Evolutionary conservation across 92 coral and sea anemone genomes (phyloP).

Genomic region (Siderastrea radians): DNA sequence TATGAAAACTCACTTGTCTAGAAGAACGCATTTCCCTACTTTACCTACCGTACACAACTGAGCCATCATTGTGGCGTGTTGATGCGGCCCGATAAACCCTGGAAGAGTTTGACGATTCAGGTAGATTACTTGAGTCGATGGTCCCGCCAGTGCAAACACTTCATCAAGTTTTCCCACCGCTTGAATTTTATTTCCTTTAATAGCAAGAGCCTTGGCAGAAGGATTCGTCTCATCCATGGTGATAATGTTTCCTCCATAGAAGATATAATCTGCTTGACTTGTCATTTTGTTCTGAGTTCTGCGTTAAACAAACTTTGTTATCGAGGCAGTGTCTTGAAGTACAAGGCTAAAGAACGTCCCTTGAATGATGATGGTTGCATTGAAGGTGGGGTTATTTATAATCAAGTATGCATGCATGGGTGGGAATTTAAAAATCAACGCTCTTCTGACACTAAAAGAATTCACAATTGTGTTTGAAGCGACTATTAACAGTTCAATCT

Average conservation of each 20-base stretch:
- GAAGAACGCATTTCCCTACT: background rate
- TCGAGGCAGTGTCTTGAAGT: background rate
- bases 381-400: too few species aligned
- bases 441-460: too few species aligned
- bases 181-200: conserved; percentile 53
- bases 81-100: conserved; percentile 83
- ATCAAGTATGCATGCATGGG: too few species aligned
- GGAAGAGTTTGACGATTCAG: conserved; percentile 76
- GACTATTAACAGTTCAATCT: too few species aligned
- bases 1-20: background rate
- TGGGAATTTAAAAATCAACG: too few species aligned
- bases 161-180: conserved; percentile 63
- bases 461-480: too few species aligned
- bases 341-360: background rate
- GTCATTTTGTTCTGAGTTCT: conserved; percentile 4
- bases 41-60: background rate
- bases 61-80: conserved; percentile 51
- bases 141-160: conserved; percentile 36
- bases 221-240: conserved; percentile 74
- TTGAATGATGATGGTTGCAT: too few species aligned
- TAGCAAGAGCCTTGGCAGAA: conserved; percentile 78
- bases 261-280: conserved; percentile 60
- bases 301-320: background rate
- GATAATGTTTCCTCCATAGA: conserved; percentile 69
- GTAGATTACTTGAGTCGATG: conserved; percentile 43